Conservation (phyloP, 2,797 vertebrate genomes). For the Siniperca obscura region DNA sequence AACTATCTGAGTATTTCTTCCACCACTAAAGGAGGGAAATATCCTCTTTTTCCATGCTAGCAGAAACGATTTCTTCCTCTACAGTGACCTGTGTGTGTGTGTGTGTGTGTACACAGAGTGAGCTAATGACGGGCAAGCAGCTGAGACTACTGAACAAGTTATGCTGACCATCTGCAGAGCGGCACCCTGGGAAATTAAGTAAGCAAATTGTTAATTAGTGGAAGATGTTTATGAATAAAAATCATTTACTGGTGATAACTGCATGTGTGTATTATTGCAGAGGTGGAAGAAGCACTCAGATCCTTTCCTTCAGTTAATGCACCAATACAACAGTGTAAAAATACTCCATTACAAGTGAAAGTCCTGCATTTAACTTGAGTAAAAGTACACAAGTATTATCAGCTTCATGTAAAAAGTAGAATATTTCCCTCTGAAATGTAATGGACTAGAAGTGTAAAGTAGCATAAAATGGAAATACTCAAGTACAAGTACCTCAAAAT, state of each 20-base stretch:
- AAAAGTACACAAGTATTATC: not conserved
- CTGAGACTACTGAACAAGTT: constrained; percentile 73
- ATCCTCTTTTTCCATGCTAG: not conserved
- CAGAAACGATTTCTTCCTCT: constrained; percentile 10
- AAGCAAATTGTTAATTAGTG: constrained; percentile 72
- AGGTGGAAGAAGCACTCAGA: no score
- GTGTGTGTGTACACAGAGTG: not conserved
- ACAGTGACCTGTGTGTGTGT: constrained; percentile 29
- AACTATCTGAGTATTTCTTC: not conserved
- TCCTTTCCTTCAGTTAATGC: no score
- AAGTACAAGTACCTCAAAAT: not conserved
- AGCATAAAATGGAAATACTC: no score
- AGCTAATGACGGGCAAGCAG: constrained; percentile 60
- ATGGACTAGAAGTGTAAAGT: not conserved
- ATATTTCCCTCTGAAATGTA: no score
- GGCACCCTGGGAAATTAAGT: constrained; percentile 78
- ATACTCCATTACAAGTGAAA: not conserved
- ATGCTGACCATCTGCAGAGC: constrained; percentile 78
- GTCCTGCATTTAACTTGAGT: not conserved
- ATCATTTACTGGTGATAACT: constrained; percentile 13
- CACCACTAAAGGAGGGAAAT: not conserved
- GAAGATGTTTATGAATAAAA: constrained; percentile 47
- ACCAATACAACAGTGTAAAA: not conserved
- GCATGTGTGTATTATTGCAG: not conserved
- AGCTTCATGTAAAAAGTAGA: not conserved